Conservation (phyloP, 35 echinoderm and acorn worm species). For the Eucidaris tribuloides region DNA sequence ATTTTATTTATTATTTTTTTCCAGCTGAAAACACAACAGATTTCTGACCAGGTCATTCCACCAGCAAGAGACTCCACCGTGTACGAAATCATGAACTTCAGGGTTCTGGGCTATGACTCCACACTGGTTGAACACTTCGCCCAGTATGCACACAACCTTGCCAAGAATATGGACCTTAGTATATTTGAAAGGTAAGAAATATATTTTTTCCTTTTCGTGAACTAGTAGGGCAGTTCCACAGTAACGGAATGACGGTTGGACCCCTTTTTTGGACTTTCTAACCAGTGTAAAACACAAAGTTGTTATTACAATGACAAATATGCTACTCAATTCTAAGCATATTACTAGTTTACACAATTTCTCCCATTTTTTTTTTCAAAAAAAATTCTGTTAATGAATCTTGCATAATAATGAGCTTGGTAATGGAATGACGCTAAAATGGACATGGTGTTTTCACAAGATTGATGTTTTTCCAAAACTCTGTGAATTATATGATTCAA, state of each 20-base stretch:
- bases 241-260: too few species aligned
- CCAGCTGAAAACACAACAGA: conserved; percentile 66
- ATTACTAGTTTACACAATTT: neutral
- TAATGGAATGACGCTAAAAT: too few species aligned
- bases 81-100: conserved; percentile 69
- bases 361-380: neutral
- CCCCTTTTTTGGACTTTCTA: neutral
- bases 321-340: neutral
- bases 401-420: too few species aligned
- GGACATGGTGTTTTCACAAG: too few species aligned
- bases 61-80: conserved; percentile 41
- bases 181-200: conserved; percentile 70
- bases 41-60: conserved; percentile 84
- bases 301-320: neutral
- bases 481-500: too few species aligned
- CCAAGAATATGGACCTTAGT: conserved; percentile 74
- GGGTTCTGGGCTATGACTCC: conserved; percentile 71
- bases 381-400: too few species aligned
- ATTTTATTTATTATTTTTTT: neutral
- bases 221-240: too few species aligned
- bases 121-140: conserved; percentile 86
- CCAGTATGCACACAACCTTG: conserved; percentile 83
- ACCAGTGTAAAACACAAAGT: neutral
- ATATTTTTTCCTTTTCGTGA: neutral
- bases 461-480: too few species aligned